Base-by-base conservation (phyloP, 2,113 vertebrate genomes). In the Muntiacus muntjak region DNA sequence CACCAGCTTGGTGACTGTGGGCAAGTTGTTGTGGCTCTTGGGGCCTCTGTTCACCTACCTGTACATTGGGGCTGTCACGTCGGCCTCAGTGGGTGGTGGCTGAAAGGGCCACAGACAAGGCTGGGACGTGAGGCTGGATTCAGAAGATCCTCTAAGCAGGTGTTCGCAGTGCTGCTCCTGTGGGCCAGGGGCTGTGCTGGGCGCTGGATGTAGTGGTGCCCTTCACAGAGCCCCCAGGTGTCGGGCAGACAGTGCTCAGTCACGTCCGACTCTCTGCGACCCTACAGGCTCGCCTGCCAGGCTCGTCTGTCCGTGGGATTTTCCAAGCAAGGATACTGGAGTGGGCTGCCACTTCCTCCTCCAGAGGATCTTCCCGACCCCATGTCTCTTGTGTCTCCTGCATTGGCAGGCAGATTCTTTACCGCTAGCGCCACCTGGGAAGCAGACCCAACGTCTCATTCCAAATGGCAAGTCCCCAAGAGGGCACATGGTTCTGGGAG, bases 111-210 rank as follows among this genome's bases (percentile, higher is more conserved):
- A 6, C 26, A 54, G 55, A 52, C 62, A 47, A 81, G 74, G 28
- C n/a, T 10, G 9, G 33, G 83, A 60, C 1, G 0, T 30, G 47
- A 8, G 16, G 14, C 43, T 23, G 21, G 15, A 43, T 7, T 3
- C 10, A 21, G n/a, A 11, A 12, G 67, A 8, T 76, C 50, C 40
- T 13, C 71, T 15, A 15, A 15, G 30, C 28, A 1, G 25, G 0
- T 3, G 0, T 45, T 26, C 0, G 0, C 76, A 23, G 19, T 1
- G 26, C 78, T 52, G 58, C 71, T 58, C 0, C 47, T 9, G 10
- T 15, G 30, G 52, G 83, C 45, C 40, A 14, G 23, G 28, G n/a
- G 28, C 36, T 71, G 23, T 74, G 81, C 36, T 33, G 43, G 64
- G 50, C 17, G 2, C 86, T 5, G n/a, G 40, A 60, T 12, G 1